Conservation (phyloP, 2,888 invertebrate species). For the Parnassius glacialis region DNA sequence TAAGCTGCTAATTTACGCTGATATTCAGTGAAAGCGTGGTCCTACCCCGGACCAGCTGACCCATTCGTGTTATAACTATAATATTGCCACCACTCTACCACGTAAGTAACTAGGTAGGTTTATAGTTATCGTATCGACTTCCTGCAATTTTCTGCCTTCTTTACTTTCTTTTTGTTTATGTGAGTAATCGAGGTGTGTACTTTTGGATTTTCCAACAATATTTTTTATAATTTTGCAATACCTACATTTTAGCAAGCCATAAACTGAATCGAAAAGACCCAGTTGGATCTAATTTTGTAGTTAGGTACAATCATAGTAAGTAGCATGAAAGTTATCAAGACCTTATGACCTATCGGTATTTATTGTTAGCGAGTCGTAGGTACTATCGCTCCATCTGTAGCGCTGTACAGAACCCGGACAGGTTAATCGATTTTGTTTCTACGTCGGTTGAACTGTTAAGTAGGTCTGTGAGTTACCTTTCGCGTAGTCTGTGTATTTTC, state of each 20-base stretch:
- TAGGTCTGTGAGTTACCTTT: background rate
- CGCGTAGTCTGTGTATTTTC: no score
- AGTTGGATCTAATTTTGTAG: conserved; percentile 20
- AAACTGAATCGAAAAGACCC: conserved; percentile 19
- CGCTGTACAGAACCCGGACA: background rate
- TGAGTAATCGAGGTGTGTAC: no score
- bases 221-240: conserved; percentile 11
- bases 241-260: conserved; percentile 9
- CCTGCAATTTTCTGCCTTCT: no score
- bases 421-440: conserved; percentile 3
- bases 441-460: background rate
- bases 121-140: no score
- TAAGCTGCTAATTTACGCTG: no score
- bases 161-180: no score
- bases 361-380: conserved; percentile 9
- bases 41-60: no score
- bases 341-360: conserved; percentile 22
- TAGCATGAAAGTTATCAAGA: conserved; percentile 2
- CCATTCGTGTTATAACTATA: no score
- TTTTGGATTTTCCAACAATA: no score
- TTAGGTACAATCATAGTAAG: background rate
- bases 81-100: no score
- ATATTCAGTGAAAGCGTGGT: no score
- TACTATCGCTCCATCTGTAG: conserved; percentile 11
- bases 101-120: no score